Evolutionary conservation across 2,797 vertebrate genomes (phyloP).

Genomic region (Leptoclinus maculatus): DNA sequence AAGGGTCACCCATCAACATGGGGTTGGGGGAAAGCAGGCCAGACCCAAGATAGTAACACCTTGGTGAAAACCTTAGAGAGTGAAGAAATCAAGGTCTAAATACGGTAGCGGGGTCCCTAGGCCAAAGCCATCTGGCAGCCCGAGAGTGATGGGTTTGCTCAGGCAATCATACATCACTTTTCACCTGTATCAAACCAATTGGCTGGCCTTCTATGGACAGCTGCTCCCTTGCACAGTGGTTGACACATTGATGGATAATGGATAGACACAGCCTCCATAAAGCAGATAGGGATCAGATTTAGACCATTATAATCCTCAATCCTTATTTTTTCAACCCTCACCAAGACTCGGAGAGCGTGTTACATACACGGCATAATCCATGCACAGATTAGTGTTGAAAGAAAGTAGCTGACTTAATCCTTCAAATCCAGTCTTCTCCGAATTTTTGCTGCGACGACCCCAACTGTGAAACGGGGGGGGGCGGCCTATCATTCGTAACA

Average conservation of each 20-base stretch:
- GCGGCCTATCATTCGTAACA: constrained; percentile 62
- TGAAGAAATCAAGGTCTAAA: constrained; percentile 74
- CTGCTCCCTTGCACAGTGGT: constrained; percentile 73
- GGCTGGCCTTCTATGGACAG: constrained; percentile 78
- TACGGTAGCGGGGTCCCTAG: constrained; percentile 66
- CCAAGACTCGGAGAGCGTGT: constrained; percentile 68
- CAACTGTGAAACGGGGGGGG: constrained; percentile 43
- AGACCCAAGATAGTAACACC: constrained; percentile 54
- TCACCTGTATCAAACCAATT: constrained; percentile 82
- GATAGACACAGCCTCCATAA: constrained; percentile 73
- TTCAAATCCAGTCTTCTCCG: constrained; percentile 45
- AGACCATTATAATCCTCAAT: constrained; percentile 67
- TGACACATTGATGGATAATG: constrained; percentile 82
- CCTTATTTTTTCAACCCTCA: constrained; percentile 38
- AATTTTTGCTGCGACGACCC: constrained; percentile 39
- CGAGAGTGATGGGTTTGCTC: constrained; percentile 75
- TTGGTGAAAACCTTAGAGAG: constrained; percentile 65
- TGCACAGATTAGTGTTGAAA: constrained; percentile 50
- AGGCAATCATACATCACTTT: constrained; percentile 82
- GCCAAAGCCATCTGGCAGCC: constrained; percentile 72
- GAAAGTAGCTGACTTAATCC: constrained; percentile 69
- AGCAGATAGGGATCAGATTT: constrained; percentile 65
- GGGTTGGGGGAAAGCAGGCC: constrained; percentile 32
- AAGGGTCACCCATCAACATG: constrained; percentile 57
- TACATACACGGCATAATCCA: constrained; percentile 71